These are phyloP conservation scores for Chaetophractus vellerosus DNA, from an alignment of 2,797 vertebrate species.

Conservation along the genomic window DNA sequence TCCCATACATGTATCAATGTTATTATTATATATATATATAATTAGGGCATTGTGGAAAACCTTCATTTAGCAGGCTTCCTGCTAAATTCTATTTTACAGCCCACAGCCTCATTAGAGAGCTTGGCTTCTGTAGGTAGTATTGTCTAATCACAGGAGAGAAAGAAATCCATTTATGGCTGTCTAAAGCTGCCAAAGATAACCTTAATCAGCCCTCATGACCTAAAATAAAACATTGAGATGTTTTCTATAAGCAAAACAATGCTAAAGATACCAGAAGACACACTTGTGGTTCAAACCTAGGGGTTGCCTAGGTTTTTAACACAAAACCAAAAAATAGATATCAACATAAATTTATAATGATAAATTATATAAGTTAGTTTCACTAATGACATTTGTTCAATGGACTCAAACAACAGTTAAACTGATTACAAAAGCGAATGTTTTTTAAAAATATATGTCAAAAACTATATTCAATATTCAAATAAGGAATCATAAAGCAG, in stretches of 20 bases:
- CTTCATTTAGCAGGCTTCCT: not conserved
- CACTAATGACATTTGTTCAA: not conserved
- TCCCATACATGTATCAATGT: not conserved
- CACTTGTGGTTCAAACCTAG: not conserved
- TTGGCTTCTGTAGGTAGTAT: not conserved
- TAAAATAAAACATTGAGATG: not conserved
- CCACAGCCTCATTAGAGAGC: not conserved
- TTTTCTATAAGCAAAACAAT: constrained; percentile 8
- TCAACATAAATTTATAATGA: not conserved
- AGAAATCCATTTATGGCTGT: not conserved
- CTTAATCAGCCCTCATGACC: not conserved
- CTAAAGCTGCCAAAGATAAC: not conserved
- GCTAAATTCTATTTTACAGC: not conserved
- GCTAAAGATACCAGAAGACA: not conserved
- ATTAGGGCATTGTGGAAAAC: not conserved
- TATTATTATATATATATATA: not conserved
- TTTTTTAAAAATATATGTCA: not conserved
- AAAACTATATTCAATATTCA: not conserved
- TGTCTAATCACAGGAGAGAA: not conserved
- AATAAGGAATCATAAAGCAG: not conserved
- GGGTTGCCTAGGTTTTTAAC: not conserved
- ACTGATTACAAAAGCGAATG: not conserved
- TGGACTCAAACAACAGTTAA: not conserved
- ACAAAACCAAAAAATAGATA: not conserved
- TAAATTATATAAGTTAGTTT: not conserved